phyloP scores from a whole-genome alignment of 2,797 vertebrate species.

The Lepilemur ruficaudatus region DNA sequence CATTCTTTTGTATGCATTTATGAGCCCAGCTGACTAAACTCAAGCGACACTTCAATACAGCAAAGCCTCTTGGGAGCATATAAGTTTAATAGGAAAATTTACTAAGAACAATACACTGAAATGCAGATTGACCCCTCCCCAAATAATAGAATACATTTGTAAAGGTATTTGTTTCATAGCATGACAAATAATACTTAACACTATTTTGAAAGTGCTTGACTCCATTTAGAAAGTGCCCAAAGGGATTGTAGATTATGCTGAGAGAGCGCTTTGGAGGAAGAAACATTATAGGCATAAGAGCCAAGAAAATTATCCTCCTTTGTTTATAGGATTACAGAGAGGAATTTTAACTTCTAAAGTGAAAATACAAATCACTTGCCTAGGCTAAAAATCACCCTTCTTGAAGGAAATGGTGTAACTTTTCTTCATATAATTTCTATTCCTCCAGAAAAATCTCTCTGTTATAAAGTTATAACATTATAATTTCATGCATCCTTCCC shows the following conservation, averaged over 20 bases:
- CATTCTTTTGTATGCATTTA: slow-evolving; percentile 17
- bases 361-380: background rate
- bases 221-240: background rate
- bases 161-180: slow-evolving; percentile 26
- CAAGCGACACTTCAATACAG: slow-evolving; percentile 38
- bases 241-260: slow-evolving; percentile 41
- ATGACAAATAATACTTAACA: slow-evolving; percentile 41
- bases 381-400: background rate
- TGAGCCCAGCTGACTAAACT: background rate
- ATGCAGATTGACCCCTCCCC: background rate
- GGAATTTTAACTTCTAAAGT: background rate
- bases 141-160: slow-evolving; percentile 26
- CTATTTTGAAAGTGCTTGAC: slow-evolving; percentile 46
- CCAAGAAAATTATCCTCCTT: background rate
- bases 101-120: slow-evolving; percentile 1
- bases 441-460: background rate
- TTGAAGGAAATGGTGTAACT: background rate
- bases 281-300: slow-evolving; percentile 3
- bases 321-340: background rate
- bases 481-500: background rate
- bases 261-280: slow-evolving; percentile 3
- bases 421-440: background rate
- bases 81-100: slow-evolving; percentile 55
- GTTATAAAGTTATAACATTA: background rate
- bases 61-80: background rate